Evolutionary conservation across 2,797 vertebrate species (phyloP).

Genomic region (Threskiornis aethiopicus): DNA sequence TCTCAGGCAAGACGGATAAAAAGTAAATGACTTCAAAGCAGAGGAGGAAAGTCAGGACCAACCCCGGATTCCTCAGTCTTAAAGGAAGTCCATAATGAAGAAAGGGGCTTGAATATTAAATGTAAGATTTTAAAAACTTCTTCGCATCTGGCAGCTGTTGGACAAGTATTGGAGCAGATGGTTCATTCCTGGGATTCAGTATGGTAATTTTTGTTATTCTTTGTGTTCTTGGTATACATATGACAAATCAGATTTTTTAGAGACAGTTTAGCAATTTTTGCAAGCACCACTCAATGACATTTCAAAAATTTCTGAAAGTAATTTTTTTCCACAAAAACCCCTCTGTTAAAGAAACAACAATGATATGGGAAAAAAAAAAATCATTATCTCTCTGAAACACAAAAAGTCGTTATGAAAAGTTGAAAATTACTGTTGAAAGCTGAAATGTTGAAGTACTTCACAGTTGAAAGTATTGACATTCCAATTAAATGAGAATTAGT

Average conservation of each 20-base stretch:
- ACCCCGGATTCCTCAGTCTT: background rate
- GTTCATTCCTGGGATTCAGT: background rate
- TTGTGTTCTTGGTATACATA: background rate
- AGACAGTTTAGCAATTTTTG: background rate
- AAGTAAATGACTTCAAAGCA: slow-evolving; percentile 81
- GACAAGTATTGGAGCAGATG: background rate
- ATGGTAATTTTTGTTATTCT: background rate
- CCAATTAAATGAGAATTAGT: slow-evolving; percentile 30
- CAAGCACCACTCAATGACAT: background rate
- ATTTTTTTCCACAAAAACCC: background rate
- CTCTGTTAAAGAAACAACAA: background rate
- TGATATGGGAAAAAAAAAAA: background rate
- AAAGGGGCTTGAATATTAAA: background rate
- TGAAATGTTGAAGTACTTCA: background rate
- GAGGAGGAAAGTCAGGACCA: slow-evolving; percentile 35
- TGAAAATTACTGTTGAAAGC: background rate
- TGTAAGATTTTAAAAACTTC: background rate
- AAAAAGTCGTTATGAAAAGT: background rate
- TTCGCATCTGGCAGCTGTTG: background rate
- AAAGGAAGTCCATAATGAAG: background rate
- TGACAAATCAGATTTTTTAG: background rate
- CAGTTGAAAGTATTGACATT: background rate
- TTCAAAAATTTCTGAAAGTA: background rate
- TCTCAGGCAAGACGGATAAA: slow-evolving; percentile 81
- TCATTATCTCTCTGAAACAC: background rate